Evolutionary conservation across 2,113 vertebrate species (phyloP).

Genomic region (Cyphomyrus plagiostoma): DNA sequence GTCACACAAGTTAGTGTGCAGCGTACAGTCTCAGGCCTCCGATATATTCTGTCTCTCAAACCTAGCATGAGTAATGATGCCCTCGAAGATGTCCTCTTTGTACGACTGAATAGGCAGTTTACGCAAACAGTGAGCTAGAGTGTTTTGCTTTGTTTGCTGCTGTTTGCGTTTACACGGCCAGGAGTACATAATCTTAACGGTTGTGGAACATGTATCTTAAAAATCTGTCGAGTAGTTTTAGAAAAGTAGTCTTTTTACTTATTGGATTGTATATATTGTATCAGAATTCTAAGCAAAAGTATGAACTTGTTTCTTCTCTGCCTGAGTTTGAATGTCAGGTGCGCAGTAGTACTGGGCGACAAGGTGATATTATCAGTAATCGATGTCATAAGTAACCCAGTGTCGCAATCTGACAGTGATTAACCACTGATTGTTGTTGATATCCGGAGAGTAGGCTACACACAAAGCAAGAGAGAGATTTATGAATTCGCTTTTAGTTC

Average conservation of each 20-base stretch:
- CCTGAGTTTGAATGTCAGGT: background rate
- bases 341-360: background rate
- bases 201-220: background rate
- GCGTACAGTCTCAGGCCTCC: background rate
- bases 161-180: background rate
- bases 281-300: background rate
- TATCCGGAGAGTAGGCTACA: background rate
- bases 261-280: background rate
- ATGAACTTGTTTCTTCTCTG: background rate
- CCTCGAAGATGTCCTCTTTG: slow-evolving; percentile 20
- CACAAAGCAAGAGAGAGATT: background rate
- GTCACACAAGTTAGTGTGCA: slow-evolving; percentile 24
- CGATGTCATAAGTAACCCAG: background rate
- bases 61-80: background rate
- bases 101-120: slow-evolving; percentile 23
- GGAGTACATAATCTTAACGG: background rate
- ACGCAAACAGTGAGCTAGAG: background rate
- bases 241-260: background rate
- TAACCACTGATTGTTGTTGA: background rate
- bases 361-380: background rate
- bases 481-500: background rate
- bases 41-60: slow-evolving; percentile 17
- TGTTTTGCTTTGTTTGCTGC: background rate
- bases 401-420: background rate
- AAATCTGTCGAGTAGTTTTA: background rate